phyloP scores from a whole-genome alignment of 1,140 invertebrate species.

The Eulimnadia texana region DNA sequence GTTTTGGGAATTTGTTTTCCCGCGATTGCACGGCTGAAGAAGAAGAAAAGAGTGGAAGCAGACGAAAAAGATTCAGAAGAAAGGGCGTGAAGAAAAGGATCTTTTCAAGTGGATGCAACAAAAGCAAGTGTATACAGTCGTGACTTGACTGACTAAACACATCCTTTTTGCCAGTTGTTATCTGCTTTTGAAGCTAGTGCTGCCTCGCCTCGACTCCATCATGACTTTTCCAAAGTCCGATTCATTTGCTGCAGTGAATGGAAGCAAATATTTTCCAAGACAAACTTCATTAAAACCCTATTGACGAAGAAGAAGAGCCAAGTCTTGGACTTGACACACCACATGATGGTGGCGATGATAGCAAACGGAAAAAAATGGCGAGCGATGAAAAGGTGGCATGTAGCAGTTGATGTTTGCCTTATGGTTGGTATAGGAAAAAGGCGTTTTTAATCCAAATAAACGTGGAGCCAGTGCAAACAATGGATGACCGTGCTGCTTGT shows the following conservation, averaged over 20 bases:
- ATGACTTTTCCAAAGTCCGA: not conserved
- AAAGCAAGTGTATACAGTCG: not conserved
- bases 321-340: too few relatives aligned
- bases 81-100: not conserved
- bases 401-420: too few relatives aligned
- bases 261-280: too few relatives aligned
- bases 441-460: not conserved
- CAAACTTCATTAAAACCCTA: too few relatives aligned
- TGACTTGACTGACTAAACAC: not conserved
- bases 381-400: too few relatives aligned
- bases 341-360: too few relatives aligned
- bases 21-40: not conserved
- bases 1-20: too few relatives aligned
- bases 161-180: too few relatives aligned
- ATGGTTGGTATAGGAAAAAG: not conserved
- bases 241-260: not conserved
- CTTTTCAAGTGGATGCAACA: not conserved
- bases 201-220: not conserved
- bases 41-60: not conserved
- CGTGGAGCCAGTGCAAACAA: not conserved
- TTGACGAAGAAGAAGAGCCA: too few relatives aligned
- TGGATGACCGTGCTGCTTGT: not conserved
- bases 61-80: not conserved
- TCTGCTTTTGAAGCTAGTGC: too few relatives aligned
- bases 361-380: too few relatives aligned